These are phyloP conservation scores for Lepidocyrtoides sp. DNA, from an alignment of 2,888 invertebrate species.

Conservation along the genomic window DNA sequence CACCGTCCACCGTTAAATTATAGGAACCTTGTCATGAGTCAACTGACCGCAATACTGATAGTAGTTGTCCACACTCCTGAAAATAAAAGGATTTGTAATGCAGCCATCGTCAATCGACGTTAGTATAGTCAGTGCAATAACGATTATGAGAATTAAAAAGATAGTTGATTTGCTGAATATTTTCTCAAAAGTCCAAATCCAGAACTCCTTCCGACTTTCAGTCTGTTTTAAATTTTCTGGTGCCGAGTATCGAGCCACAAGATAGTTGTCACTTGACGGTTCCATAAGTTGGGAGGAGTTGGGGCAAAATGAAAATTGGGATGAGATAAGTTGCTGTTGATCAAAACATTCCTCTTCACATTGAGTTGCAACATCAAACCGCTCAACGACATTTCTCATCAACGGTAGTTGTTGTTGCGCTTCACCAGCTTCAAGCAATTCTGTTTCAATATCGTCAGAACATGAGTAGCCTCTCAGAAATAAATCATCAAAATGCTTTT, in stretches of 20 bases:
- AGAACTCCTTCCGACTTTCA: not conserved
- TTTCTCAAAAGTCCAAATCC: too few species aligned
- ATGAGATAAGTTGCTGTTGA: not conserved
- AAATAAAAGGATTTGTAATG: not conserved
- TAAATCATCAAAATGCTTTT: too few species aligned
- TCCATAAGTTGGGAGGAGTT: not conserved
- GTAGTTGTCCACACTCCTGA: not conserved
- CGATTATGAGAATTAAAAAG: not conserved
- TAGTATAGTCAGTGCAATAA: not conserved
- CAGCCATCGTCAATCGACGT: not conserved
- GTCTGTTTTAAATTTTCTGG: not conserved
- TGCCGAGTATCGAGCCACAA: not conserved
- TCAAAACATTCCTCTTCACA: slow-evolving; percentile 31
- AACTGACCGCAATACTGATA: slow-evolving; percentile 7
- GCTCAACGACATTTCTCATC: slow-evolving; percentile 4
- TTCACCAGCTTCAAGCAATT: slow-evolving; percentile 55
- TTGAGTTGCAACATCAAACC: slow-evolving; percentile 62
- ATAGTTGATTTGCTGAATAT: not conserved
- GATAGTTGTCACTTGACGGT: not conserved
- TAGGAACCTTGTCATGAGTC: not conserved
- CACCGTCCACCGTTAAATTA: too few species aligned
- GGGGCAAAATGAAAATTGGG: slow-evolving; percentile 31
- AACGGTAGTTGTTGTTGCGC: not conserved
- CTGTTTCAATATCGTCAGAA: slow-evolving; percentile 66
- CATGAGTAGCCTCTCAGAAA: slow-evolving; percentile 60